Evolutionary conservation across 1,140 invertebrate genomes (phyloP).

Genomic region (Batillaria attramentaria): DNA sequence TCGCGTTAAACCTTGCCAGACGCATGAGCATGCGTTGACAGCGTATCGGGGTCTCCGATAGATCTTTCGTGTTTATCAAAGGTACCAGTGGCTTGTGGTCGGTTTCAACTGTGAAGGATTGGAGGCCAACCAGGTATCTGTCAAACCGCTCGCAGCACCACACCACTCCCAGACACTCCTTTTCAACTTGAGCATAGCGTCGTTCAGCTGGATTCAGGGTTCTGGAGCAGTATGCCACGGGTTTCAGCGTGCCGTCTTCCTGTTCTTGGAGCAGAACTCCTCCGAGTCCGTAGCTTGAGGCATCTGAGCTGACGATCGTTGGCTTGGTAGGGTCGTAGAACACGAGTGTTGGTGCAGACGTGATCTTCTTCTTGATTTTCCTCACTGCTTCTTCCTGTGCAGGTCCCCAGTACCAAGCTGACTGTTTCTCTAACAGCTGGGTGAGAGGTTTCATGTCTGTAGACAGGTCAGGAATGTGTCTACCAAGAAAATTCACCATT

Average conservation of each 20-base stretch:
- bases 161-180: slow-evolving; percentile 74
- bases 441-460: slow-evolving; percentile 33
- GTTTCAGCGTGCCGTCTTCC: slow-evolving; percentile 39
- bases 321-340: slow-evolving; percentile 24
- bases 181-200: slow-evolving; percentile 74
- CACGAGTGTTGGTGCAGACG: slow-evolving; percentile 22
- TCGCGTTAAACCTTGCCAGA: slow-evolving; percentile 33
- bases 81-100: slow-evolving; percentile 66
- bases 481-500: slow-evolving; percentile 35
- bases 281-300: slow-evolving; percentile 43
- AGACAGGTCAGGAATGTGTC: slow-evolving; percentile 35
- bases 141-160: slow-evolving; percentile 74
- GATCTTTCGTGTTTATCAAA: slow-evolving; percentile 39
- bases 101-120: slow-evolving; percentile 50
- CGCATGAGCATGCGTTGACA: slow-evolving; percentile 47
- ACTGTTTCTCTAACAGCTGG: slow-evolving; percentile 36
- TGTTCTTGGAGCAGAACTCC: slow-evolving; percentile 41
- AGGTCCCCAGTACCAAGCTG: slow-evolving; percentile 32
- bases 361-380: slow-evolving; percentile 34
- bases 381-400: slow-evolving; percentile 30
- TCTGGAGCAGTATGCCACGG: slow-evolving; percentile 71
- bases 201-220: slow-evolving; percentile 69
- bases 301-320: slow-evolving; percentile 42
- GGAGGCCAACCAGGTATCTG: slow-evolving; percentile 71
- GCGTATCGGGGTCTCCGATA: slow-evolving; percentile 29